A percentile compares a stretch with the other conserved stretches of the same genome.
These are phyloP conservation scores for Cottus gobio DNA, from an alignment of 2,113 vertebrate species.

Conservation along the genomic window DNA sequence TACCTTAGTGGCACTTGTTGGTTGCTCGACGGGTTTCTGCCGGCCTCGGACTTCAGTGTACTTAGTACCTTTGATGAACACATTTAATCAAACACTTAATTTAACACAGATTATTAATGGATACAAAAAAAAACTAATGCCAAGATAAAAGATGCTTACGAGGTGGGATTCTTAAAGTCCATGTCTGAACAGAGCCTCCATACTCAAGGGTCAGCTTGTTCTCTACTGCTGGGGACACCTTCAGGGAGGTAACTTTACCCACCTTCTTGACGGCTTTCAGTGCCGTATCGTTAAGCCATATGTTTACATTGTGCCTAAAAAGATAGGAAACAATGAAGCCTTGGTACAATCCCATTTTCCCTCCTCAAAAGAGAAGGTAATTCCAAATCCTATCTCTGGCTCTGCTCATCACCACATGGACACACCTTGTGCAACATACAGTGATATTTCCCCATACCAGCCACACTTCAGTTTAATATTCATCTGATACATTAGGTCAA, in stretches of 20 bases:
- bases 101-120: not conserved
- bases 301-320: slow-evolving; percentile 53
- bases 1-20: slow-evolving; percentile 59
- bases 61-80: slow-evolving; percentile 53
- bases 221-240: slow-evolving; percentile 53
- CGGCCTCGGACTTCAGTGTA: slow-evolving; percentile 54
- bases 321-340: not conserved
- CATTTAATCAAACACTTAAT: not conserved
- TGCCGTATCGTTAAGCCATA: slow-evolving; percentile 66
- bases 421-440: not conserved
- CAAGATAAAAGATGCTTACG: slow-evolving; percentile 52
- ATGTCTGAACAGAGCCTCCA: slow-evolving; percentile 16
- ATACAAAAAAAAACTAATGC: not conserved
- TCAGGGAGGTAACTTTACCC: slow-evolving; percentile 67
- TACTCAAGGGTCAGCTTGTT: slow-evolving; percentile 59
- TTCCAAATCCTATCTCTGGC: not conserved
- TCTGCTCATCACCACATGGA: not conserved
- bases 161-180: slow-evolving; percentile 64
- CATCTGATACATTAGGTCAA: not conserved
- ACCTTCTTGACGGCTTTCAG: slow-evolving; percentile 40
- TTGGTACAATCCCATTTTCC: not conserved
- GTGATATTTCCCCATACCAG: not conserved
- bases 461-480: not conserved
- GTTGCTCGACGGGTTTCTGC: slow-evolving; percentile 33
- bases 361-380: not conserved